Percentiles rank a stretch among this genome's conserved stretches.
Evolutionary conservation across 2,113 vertebrate genomes (phyloP).

Genomic region (Stigmatopora nigra): DNA sequence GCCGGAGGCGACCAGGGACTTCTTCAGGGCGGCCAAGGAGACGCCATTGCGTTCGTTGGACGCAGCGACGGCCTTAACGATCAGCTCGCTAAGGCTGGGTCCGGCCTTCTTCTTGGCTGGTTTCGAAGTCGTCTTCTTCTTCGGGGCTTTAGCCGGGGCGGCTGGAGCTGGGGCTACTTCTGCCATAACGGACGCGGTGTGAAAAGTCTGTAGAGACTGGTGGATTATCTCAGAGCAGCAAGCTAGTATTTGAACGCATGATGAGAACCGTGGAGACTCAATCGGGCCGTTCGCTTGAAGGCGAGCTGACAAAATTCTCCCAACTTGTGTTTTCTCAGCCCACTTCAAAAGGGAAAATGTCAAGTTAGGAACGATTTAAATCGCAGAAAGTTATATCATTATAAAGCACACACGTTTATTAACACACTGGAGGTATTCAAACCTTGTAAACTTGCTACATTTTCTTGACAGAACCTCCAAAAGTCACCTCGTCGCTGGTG

Average conservation of each 20-base stretch:
- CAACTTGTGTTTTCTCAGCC: constrained; percentile 38
- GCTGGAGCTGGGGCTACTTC: constrained; percentile 31
- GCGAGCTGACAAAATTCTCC: not conserved
- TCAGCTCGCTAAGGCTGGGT: constrained; percentile 16
- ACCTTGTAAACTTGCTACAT: not conserved
- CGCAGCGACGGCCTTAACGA: constrained; percentile 18
- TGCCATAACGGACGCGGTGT: constrained; percentile 17
- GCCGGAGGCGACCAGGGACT: constrained; percentile 8
- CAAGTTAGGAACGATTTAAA: too few species aligned
- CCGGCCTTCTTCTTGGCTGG: not conserved
- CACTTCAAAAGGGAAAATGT: not conserved
- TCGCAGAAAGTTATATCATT: not conserved
- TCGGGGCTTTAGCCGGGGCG: constrained; percentile 9
- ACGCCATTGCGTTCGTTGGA: constrained; percentile 25
- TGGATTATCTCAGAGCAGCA: not conserved
- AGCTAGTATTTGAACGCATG: constrained; percentile 11
- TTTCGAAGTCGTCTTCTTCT: constrained; percentile 13
- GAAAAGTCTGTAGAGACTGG: not conserved
- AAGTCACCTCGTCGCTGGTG: constrained; percentile 7
- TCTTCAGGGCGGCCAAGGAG: constrained; percentile 14
- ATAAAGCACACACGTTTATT: not conserved
- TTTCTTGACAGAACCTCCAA: constrained; percentile 3
- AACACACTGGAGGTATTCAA: not conserved
- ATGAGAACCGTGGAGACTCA: constrained; percentile 46
- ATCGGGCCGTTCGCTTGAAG: not conserved